Base-by-base conservation (phyloP, 2,888 invertebrate genomes). In the Caenorhabditis sp. region DNA sequence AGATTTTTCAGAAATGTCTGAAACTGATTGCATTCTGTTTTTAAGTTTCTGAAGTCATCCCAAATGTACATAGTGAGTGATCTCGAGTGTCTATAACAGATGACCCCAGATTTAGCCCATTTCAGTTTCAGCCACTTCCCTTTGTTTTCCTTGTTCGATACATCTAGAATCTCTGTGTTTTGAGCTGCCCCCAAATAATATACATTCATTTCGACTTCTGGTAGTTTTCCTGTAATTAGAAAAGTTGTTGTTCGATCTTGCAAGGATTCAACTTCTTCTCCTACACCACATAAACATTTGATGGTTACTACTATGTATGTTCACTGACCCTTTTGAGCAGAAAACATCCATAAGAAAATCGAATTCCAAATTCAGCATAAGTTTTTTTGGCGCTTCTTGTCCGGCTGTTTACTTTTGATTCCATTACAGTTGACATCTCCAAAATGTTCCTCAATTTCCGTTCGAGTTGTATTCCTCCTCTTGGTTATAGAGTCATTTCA, bases 191-290 rank as follows among this genome's bases (percentile, higher is more conserved):
- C 44, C 47, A 58, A 54, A 47, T 19, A 47, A 47, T 47, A 19
- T 47, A 49, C 16, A 41, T 58, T 26, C 35, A 47, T 64, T 26
- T 35, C 51, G 41, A 54, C 63, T 24, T 38, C 54, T 56, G 38
- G 70, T 66, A 58, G 76, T 59, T 38, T 77, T 79, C 47, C 64
- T 64, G 79, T 79, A 79, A 70, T 70, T 64, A 70, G 47, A 58
- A 51, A 35, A 69, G 44, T 79, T 70, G 70, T 70, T 70, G 47
- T 70, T 56, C 64, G 19, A 4, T 35, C 22, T 24, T 51, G 51
- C 2, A 61, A 35, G 26, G 28, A 28, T 49, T 49, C 54, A 38
- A 38, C 58, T 22, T 26, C 22, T 51, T 10, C 35, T 44, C 12
- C 61, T 2, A 47, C 12, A 31, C 58, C 44, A 47, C 47, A 49